These are phyloP conservation scores for Epinotia demarniana DNA, from an alignment of 2,888 invertebrate genomes.

Conservation along the genomic window DNA sequence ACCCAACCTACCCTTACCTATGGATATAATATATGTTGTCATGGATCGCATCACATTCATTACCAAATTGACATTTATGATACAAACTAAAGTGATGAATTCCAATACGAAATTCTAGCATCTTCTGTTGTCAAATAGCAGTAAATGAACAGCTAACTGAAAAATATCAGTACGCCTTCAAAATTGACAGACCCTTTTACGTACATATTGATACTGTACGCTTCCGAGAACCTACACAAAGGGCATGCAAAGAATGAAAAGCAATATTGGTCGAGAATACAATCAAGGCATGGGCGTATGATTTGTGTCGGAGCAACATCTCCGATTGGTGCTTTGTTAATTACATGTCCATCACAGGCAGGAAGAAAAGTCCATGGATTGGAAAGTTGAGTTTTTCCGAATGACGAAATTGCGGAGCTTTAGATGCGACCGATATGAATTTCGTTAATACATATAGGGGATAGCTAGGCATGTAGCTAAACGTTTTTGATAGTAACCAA, in stretches of 20 bases:
- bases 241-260: conserved; percentile 26
- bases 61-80: not conserved
- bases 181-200: conserved; percentile 31
- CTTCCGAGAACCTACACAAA: conserved; percentile 31
- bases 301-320: conserved; percentile 23
- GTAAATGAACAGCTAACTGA: conserved; percentile 15
- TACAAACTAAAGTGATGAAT: not conserved
- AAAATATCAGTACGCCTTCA: not conserved
- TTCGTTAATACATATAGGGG: too few species aligned
- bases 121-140: not conserved
- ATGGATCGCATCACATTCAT: too few species aligned
- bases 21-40: too few species aligned
- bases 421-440: too few species aligned
- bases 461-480: too few species aligned
- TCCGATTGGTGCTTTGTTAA: conserved; percentile 13
- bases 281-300: conserved; percentile 47
- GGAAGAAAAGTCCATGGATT: not conserved
- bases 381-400: not conserved
- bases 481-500: too few species aligned
- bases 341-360: conserved; percentile 7
- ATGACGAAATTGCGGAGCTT: not conserved
- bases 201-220: conserved; percentile 25
- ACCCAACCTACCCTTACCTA: too few species aligned
- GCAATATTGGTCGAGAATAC: conserved; percentile 41
- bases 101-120: not conserved